Conservation (phyloP, 2,113 vertebrate species). For the Cynoglossus semilaevis region DNA sequence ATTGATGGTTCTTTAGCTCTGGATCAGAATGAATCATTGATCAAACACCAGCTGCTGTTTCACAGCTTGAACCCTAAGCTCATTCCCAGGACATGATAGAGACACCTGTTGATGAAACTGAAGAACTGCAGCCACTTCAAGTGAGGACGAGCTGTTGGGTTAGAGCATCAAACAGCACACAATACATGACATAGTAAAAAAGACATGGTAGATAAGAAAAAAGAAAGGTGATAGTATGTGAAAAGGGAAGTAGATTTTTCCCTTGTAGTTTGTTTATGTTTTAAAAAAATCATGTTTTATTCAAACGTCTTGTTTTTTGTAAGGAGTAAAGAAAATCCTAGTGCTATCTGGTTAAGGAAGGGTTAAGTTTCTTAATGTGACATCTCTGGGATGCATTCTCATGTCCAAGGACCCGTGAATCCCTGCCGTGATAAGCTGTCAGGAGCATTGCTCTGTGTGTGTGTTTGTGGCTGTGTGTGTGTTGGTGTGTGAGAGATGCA, state of each 20-base stretch:
- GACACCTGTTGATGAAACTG: conserved; percentile 64
- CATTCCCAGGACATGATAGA: conserved; percentile 34
- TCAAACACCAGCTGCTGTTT: conserved; percentile 67
- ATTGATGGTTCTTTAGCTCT: conserved; percentile 66
- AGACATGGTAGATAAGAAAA: not conserved
- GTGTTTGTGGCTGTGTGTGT: conserved; percentile 1
- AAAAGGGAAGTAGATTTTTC: not conserved
- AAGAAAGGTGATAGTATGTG: not conserved
- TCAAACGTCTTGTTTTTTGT: not conserved
- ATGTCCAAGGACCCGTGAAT: conserved; percentile 71
- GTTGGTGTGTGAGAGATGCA: conserved; percentile 1
- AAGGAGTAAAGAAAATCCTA: not conserved
- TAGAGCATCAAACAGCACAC: conserved; percentile 8
- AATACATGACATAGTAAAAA: conserved; percentile 6
- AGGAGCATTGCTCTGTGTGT: conserved; percentile 37
- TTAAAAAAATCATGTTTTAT: not conserved
- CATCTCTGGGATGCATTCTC: conserved; percentile 46
- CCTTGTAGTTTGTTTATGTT: not conserved
- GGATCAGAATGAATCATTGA: conserved; percentile 72
- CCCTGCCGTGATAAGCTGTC: conserved; percentile 68
- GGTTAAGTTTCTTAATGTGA: conserved; percentile 53
- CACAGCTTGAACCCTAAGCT: conserved; percentile 50
- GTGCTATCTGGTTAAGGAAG: conserved; percentile 5
- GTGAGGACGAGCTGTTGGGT: conserved; percentile 17
- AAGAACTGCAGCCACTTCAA: conserved; percentile 44